phyloP scores from a whole-genome alignment of 2,888 invertebrate genomes.

The Xylota sylvarum region DNA sequence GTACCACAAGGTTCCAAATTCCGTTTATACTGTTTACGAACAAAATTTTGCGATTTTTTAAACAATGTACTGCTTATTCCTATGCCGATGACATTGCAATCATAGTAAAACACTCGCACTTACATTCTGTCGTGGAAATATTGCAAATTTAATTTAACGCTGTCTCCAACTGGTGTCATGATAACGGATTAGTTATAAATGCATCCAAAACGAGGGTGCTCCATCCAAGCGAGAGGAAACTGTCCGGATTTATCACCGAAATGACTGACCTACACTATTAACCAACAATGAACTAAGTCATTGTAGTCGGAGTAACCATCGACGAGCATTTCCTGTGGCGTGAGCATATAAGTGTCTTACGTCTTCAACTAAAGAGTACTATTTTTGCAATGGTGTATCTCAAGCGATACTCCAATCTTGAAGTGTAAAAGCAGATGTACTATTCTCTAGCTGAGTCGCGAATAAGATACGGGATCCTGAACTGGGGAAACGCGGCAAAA shows the following conservation, averaged over 20 bases:
- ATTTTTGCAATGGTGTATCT: not conserved
- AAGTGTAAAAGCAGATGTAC: no score
- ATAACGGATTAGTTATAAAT: conserved; percentile 13
- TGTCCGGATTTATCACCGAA: not conserved
- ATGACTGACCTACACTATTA: not conserved
- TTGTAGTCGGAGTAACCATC: not conserved
- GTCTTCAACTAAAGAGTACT: not conserved
- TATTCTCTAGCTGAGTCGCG: no score
- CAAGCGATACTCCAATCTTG: no score
- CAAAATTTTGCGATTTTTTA: not conserved
- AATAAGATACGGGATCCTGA: no score
- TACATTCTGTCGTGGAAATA: not conserved
- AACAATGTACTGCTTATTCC: not conserved
- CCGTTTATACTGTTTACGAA: no score
- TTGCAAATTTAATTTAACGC: conserved; percentile 9
- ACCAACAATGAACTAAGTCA: not conserved
- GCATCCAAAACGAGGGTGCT: not conserved
- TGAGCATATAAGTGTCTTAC: not conserved
- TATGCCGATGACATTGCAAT: conserved; percentile 20
- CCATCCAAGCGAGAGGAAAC: not conserved
- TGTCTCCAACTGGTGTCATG: conserved; percentile 9
- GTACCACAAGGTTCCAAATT: no score
- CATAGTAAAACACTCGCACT: not conserved
- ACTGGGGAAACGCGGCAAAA: no score
- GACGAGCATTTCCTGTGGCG: not conserved